A percentile compares a stretch with the other conserved stretches of the same genome.
These are phyloP conservation scores for Crotalus viridis DNA, from an alignment of 2,113 vertebrate species.

Conservation along the genomic window DNA sequence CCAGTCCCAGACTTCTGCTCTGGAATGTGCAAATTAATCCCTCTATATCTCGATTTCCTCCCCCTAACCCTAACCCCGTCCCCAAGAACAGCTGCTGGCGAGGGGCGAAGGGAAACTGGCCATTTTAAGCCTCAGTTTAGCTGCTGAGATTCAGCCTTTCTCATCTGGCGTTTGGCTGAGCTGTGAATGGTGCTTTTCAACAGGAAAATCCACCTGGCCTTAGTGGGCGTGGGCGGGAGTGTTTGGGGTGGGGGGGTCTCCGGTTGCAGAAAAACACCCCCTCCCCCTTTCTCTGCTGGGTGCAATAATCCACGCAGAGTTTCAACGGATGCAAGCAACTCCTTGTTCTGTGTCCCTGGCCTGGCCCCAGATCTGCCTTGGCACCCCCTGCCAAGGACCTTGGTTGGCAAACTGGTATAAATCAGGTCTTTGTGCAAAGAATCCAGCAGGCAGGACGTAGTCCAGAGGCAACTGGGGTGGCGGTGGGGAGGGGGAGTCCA, in stretches of 20 bases:
- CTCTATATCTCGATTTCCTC: background rate
- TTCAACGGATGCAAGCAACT: background rate
- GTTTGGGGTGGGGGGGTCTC: background rate
- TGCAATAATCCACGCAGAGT: background rate
- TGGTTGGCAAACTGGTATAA: background rate
- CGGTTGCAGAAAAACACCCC: background rate
- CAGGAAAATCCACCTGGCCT: background rate
- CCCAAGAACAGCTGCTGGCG: background rate
- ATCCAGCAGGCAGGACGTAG: background rate
- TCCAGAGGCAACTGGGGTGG: background rate
- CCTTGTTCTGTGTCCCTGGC: background rate
- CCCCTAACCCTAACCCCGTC: too few species aligned
- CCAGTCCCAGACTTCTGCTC: too few species aligned
- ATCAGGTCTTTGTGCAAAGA: background rate
- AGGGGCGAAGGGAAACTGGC: background rate
- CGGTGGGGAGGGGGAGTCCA: background rate
- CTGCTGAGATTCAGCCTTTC: background rate
- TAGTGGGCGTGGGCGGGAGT: background rate
- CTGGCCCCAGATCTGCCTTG: background rate
- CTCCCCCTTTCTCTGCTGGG: background rate
- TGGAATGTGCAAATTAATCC: background rate
- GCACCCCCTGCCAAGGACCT: background rate
- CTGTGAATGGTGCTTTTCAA: background rate
- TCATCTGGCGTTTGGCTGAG: background rate
- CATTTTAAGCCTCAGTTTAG: too few species aligned